Evolutionary conservation across 2,113 vertebrate genomes (phyloP).

Genomic region (Etheostoma spectabile): DNA sequence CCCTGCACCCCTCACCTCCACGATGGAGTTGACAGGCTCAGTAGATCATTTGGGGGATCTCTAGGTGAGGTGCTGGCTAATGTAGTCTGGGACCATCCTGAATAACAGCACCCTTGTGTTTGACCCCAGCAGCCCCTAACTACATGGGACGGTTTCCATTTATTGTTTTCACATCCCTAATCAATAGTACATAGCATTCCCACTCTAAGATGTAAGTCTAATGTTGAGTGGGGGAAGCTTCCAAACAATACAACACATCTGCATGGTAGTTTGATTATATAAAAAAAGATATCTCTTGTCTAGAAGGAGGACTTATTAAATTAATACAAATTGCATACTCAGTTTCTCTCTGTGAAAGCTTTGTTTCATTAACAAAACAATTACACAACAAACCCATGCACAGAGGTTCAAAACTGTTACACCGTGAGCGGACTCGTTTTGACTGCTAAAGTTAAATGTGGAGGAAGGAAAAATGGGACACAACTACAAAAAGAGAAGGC

Average conservation of each 20-base stretch:
- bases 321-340: not conserved
- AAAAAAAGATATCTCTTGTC: not conserved
- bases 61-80: slow-evolving; percentile 79
- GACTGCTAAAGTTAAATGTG: not conserved
- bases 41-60: slow-evolving; percentile 86
- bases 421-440: not conserved
- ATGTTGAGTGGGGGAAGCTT: slow-evolving; percentile 13
- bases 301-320: not conserved
- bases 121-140: slow-evolving; percentile 85
- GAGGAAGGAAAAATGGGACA: not conserved
- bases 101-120: slow-evolving; percentile 82
- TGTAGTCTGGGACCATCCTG: slow-evolving; percentile 75
- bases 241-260: slow-evolving; percentile 14
- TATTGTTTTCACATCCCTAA: slow-evolving; percentile 40
- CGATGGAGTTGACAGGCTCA: slow-evolving; percentile 76
- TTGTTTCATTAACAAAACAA: not conserved
- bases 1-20: slow-evolving; percentile 69
- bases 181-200: slow-evolving; percentile 46
- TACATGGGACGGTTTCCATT: slow-evolving; percentile 54
- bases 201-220: slow-evolving; percentile 9
- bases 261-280: not conserved
- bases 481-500: not conserved
- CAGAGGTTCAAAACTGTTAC: not conserved
- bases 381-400: not conserved
- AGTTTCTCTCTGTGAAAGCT: not conserved